Base-by-base conservation (phyloP, 1,140 invertebrate genomes). In the Vanessa atalanta region DNA sequence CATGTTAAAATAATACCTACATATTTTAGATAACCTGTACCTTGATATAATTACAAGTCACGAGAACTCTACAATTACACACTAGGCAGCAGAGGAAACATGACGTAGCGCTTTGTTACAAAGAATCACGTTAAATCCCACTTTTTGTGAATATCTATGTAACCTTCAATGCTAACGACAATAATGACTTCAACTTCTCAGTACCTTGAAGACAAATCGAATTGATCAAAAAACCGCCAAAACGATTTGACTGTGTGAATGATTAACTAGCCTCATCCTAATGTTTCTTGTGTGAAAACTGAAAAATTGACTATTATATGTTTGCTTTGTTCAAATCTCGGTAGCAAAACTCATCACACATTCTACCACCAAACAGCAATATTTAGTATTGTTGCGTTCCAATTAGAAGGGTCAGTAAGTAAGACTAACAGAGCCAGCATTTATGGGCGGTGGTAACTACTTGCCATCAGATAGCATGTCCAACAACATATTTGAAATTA, bases 1-100 rank as follows among this genome's bases (percentile, higher is more conserved):
- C 16, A 20, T 55, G n/a, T 9, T 20, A 11, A 55, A 20, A 55
- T 6, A 16, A 55, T 55, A 63, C 60, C 15, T 50, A 63, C 31
- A 15, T 47, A 11, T n/a, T 26, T 65, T 8, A 69, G n/a, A 43
- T 15, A 31, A 61, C 68, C 57, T 50, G 61, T 57, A 70, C 68
- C 47, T 63, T 70, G 70, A 72, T 72, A 55, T 65, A 72, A 65
- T 65, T 65, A 48, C 23, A 70, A 57, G 55, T 53, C 55, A 15
- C 55, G 47, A 70, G 26, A 31, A 37, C 8, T n/a, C n/a, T n/a
- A 23, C 51, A 47, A 72, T 57, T 65, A 65, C 20, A 65, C 43
- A 20, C 31, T 31, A 65, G 50, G 53, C 9, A 48, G 13, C 47
- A 47, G 55, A 72, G 63, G 70, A 72, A 72, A 65, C 63, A 65